These are phyloP conservation scores for Epirrhoe alternata DNA, from an alignment of 2,888 invertebrate species.

Conservation along the genomic window DNA sequence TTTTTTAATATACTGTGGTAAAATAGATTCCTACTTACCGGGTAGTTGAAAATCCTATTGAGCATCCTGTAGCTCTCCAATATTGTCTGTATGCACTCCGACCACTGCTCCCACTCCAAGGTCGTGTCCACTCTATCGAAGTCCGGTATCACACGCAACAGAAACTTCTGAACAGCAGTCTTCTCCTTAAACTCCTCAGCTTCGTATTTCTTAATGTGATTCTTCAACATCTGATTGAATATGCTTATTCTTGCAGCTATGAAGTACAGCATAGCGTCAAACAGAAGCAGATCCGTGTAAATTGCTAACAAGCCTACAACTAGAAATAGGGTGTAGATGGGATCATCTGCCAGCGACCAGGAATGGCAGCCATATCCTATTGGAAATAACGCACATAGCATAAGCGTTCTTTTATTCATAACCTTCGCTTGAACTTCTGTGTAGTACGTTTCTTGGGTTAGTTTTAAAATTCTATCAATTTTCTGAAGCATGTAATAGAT, in stretches of 20 bases:
- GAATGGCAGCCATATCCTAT: conserved; percentile 35
- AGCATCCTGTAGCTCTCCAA: conserved; percentile 48
- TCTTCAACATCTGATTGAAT: conserved; percentile 46
- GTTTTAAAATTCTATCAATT: conserved; percentile 46
- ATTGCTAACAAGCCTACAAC: conserved; percentile 27
- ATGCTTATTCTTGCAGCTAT: conserved; percentile 45
- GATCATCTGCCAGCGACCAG: conserved; percentile 37
- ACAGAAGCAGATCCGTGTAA: conserved; percentile 49
- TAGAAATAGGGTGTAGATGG: conserved; percentile 36
- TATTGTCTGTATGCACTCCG: conserved; percentile 46
- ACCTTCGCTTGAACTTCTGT: conserved; percentile 41
- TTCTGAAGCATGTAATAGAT: conserved; percentile 48
- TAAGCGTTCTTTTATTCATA: background rate
- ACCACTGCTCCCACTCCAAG: conserved; percentile 37
- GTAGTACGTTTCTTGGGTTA: conserved; percentile 39
- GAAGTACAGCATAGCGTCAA: conserved; percentile 46
- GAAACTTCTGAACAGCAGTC: background rate
- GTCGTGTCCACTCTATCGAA: conserved; percentile 6
- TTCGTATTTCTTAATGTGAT: conserved; percentile 11
- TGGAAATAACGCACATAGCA: conserved; percentile 31
- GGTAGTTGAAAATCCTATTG: conserved; percentile 48
- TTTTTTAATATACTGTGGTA: background rate
- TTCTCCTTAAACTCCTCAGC: background rate
- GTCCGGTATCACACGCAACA: conserved; percentile 23
- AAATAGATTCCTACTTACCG: conserved; percentile 42